Percentiles rank a stretch among this genome's conserved stretches.
These are phyloP conservation scores for Rallus crepitans DNA, from an alignment of 2,797 vertebrate genomes.

Conservation along the genomic window DNA sequence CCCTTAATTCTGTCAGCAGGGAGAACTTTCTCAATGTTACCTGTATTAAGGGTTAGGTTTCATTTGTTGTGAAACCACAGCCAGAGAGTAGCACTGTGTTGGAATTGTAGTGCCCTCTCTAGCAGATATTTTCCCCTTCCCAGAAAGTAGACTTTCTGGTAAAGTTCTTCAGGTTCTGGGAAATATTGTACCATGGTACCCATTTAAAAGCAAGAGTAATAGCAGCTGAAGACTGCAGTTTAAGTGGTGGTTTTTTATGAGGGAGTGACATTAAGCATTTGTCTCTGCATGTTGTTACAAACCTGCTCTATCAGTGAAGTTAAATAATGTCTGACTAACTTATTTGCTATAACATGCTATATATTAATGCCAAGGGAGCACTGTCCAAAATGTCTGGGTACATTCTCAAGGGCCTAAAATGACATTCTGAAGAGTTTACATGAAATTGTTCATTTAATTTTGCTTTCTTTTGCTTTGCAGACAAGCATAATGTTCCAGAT, in stretches of 20 bases:
- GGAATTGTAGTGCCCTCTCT: background rate
- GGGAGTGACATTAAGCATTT: background rate
- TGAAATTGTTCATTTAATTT: background rate
- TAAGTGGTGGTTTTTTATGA: background rate
- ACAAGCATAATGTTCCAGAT: background rate
- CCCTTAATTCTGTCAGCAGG: background rate
- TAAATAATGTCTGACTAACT: background rate
- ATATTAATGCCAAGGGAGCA: background rate
- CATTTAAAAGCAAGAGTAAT: background rate
- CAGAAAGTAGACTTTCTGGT: background rate
- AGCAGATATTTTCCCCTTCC: accelerated
- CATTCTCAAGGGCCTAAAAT: background rate
- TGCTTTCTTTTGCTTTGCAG: background rate
- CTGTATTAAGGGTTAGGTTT: background rate
- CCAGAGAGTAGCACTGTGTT: background rate
- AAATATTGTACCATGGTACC: background rate
- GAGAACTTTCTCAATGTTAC: background rate
- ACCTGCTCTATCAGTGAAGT: background rate
- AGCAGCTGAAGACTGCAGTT: background rate
- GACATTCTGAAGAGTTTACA: background rate
- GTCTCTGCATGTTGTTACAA: background rate
- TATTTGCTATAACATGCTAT: background rate
- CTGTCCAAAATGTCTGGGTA: background rate
- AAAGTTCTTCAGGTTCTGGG: background rate
- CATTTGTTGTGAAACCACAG: background rate